Conservation (phyloP, 2,113 vertebrate genomes). For the Tautogolabrus adspersus region DNA sequence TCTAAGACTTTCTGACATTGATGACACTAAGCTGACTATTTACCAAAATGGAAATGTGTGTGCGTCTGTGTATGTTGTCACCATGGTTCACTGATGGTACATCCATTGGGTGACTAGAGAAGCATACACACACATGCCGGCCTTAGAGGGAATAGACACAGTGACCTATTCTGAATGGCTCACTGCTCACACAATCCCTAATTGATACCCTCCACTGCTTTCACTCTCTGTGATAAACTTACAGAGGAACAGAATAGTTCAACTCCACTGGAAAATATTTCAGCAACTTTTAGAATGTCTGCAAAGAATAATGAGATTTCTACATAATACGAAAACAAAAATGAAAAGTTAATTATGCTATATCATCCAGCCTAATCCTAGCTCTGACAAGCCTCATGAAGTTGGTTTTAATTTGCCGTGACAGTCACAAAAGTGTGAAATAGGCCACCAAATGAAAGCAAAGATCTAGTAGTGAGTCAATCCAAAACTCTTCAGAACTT, state of each 20-base stretch:
- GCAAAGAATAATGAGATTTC: constrained; percentile 20
- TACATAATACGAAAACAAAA: constrained; percentile 43
- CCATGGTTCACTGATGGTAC: constrained; percentile 49
- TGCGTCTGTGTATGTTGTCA: not conserved
- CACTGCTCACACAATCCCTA: constrained; percentile 46
- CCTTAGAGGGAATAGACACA: constrained; percentile 47
- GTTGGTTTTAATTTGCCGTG: constrained; percentile 30
- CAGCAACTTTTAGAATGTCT: constrained; percentile 1
- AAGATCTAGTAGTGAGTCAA: constrained; percentile 8
- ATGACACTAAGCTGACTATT: constrained; percentile 9
- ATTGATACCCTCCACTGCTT: constrained; percentile 40
- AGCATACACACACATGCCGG: constrained; percentile 6
- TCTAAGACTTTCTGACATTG: not conserved
- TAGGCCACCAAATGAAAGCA: constrained; percentile 21
- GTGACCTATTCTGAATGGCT: constrained; percentile 50
- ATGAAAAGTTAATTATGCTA: constrained; percentile 43
- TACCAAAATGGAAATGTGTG: constrained; percentile 25
- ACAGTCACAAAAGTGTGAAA: constrained; percentile 47
- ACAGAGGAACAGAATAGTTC: not conserved
- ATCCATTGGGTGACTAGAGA: constrained; percentile 40
- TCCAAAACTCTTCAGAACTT: not conserved
- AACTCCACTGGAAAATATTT: not conserved
- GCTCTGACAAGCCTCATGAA: constrained; percentile 27
- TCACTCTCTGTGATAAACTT: constrained; percentile 3
- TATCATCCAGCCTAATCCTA: constrained; percentile 31